phyloP scores from a whole-genome alignment of 2,888 invertebrate genomes.

The Dicyrtoma fusca region DNA sequence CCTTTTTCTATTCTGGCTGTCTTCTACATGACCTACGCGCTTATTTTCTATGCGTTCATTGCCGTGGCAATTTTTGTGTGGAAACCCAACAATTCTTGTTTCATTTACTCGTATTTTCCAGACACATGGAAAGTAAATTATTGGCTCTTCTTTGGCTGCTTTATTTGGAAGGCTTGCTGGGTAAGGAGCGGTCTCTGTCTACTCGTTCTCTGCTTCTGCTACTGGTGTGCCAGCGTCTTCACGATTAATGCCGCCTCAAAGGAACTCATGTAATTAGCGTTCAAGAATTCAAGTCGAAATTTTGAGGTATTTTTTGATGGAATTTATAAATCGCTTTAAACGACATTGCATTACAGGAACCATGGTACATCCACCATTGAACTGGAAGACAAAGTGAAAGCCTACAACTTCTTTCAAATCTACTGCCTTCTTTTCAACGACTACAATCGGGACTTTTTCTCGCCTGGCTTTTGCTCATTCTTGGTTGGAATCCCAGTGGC shows the following conservation, averaged over 20 bases:
- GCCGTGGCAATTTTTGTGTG: background rate
- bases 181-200: no score
- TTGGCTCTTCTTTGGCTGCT: background rate
- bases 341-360: background rate
- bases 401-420: background rate
- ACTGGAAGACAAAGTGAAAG: background rate
- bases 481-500: background rate
- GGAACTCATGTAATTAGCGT: background rate
- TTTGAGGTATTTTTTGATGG: background rate
- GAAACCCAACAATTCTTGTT: background rate
- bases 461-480: background rate
- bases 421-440: background rate
- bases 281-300: background rate
- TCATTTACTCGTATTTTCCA: background rate
- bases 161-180: no score
- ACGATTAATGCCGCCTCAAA: no score
- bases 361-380: background rate
- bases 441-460: background rate
- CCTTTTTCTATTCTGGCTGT: background rate
- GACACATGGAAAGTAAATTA: background rate
- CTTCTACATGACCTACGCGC: background rate
- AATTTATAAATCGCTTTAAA: background rate
- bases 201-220: no score
- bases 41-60: background rate
- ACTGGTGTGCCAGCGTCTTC: no score